Evolutionary conservation across 2,797 vertebrate genomes (phyloP), one percentile per base, ranked within the genome.

Genomic region (Emys orbicularis): DNA sequence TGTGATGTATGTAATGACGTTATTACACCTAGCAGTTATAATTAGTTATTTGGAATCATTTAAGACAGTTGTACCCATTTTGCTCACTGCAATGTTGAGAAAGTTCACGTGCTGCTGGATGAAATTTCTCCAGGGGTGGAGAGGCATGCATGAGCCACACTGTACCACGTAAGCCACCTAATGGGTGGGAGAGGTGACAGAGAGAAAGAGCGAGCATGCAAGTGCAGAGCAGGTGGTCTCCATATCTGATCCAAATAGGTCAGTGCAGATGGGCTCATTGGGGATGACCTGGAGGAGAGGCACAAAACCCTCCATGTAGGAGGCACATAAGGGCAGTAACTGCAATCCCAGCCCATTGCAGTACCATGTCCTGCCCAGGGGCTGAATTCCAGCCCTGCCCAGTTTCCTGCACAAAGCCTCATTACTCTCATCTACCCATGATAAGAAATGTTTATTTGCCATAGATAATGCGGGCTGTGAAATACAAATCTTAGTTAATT

Each of bases 41-140:
- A 77, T 59, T 41, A 47, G 31, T 27, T 12, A 25, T 80, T 80
- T 37, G 19, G 34, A 80, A 15, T n/a, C 21, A 15, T 50, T 79
- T 89, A 50, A 90, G 56, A 88, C 34, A 92, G 72, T 61, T 27
- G 21, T 34, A 47, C 57, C 8, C 77, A 93, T 86, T 90, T 31
- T 6, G 21, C 6, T 76, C 56, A 44, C 3, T 29, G 8, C 85
- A n/a, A 10, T 41, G 76, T 15, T 47, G 56, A 11, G 25, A 81
- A 59, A 1, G 1, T 37, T 77, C 81, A n/a, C 6, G 2, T 74
- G 68, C 31, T 90, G 83, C 65, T 54, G 72, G 37, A 4, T 83
- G 82, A 79, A 53, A 59, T 9, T 0, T 91, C 1, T 50, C 52
- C 68, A 12, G 29, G 44, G 1, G 0, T 84, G 47, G 4, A 2